A percentile compares a stretch with the other conserved stretches of the same genome.
phyloP scores from a whole-genome alignment of 1,140 invertebrate species.

The Drosophila triauraria region DNA sequence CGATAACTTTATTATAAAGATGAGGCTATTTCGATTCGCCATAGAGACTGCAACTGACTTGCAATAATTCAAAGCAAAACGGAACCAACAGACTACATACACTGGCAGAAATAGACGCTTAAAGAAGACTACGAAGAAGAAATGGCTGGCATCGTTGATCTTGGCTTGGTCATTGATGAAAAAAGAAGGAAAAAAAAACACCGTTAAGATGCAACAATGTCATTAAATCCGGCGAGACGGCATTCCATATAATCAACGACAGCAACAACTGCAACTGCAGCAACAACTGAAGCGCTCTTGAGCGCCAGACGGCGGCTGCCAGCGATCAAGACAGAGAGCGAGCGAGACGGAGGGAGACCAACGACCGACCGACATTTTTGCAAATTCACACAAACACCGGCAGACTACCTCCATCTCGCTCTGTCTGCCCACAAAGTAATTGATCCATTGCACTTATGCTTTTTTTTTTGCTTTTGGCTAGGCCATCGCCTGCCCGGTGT shows the following conservation, averaged over 20 bases:
- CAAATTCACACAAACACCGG: slow-evolving; percentile 50
- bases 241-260: slow-evolving; percentile 78
- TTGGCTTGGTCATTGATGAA: slow-evolving; percentile 70
- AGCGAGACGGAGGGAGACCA: slow-evolving; percentile 39
- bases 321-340: slow-evolving; percentile 11
- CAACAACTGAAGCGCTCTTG: slow-evolving; percentile 19
- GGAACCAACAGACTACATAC: slow-evolving; percentile 50
- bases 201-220: slow-evolving; percentile 75
- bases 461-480: slow-evolving; percentile 38
- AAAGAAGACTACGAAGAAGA: not conserved
- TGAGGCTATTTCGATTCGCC: too few species aligned
- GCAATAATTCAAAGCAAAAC: slow-evolving; percentile 48
- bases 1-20: too few species aligned
- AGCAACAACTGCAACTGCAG: slow-evolving; percentile 28
- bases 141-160: slow-evolving; percentile 17
- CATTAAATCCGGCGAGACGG: slow-evolving; percentile 81
- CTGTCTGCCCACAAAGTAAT: slow-evolving; percentile 68
- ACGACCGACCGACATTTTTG: slow-evolving; percentile 79
- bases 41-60: slow-evolving; percentile 4
- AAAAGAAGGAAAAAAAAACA: slow-evolving; percentile 40
- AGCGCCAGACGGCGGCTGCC: slow-evolving; percentile 27
- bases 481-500: slow-evolving; percentile 5
- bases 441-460: slow-evolving; percentile 79
- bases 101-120: slow-evolving; percentile 29
- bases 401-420: slow-evolving; percentile 45